Conservation (phyloP, 2,888 invertebrate species). For the Rotaria macrura region DNA sequence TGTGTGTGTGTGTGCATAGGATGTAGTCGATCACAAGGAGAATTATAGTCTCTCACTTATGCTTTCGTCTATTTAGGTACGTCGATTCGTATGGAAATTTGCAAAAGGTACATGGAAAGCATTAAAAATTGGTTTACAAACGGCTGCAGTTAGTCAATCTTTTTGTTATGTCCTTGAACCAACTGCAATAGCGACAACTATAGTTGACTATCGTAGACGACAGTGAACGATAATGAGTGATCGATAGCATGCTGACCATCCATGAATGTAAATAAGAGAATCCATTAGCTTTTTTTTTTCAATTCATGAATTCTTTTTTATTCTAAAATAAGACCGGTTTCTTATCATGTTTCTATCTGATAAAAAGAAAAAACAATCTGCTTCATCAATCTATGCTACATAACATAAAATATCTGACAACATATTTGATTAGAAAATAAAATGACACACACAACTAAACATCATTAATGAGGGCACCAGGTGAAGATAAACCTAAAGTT, state of each 20-base stretch:
- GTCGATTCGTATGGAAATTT: not conserved
- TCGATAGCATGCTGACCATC: not conserved
- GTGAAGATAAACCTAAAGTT: not conserved
- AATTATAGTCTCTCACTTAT: no score
- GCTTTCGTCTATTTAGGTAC: not conserved
- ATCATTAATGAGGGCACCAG: not conserved
- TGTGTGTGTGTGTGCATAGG: no score
- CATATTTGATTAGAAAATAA: no score
- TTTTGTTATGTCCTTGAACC: not conserved
- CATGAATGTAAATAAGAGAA: no score
- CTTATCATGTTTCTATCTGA: not conserved
- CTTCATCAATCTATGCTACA: not conserved
- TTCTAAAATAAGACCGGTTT: not conserved
- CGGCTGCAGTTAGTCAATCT: not conserved
- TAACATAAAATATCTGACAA: not conserved
- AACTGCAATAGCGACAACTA: not conserved
- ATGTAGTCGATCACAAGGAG: no score
- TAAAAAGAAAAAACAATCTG: not conserved
- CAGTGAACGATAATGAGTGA: not conserved
- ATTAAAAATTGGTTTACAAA: not conserved
- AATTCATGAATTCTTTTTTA: no score
- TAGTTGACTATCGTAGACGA: not conserved
- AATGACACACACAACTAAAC: not conserved
- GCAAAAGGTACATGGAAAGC: not conserved
- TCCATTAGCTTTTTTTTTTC: no score